Percentiles rank a stretch among this genome's conserved stretches.
Evolutionary conservation across 92 coral and sea anemone species (phyloP).

Genomic region (Siderastrea radians): DNA sequence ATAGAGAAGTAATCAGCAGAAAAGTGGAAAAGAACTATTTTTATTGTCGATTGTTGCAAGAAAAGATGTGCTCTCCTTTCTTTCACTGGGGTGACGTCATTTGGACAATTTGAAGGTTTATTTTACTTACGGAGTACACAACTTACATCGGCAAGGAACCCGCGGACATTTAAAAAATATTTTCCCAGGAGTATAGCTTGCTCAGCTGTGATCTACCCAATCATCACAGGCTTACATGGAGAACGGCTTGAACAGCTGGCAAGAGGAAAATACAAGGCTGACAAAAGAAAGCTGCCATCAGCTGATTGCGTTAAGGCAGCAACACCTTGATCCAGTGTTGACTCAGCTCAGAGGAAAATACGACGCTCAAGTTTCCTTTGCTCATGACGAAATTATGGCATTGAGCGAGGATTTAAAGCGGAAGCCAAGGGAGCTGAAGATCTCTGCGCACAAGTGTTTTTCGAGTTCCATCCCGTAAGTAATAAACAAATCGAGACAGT

Average conservation of each 20-base stretch:
- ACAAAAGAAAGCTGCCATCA: constrained; percentile 63
- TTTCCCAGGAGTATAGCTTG: too few species aligned
- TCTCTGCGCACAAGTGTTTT: constrained; percentile 71
- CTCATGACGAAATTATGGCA: constrained; percentile 67
- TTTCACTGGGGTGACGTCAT: not conserved
- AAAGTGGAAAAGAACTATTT: too few species aligned
- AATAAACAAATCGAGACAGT: too few species aligned
- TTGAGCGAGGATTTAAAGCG: constrained; percentile 58
- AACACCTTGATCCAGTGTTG: constrained; percentile 64
- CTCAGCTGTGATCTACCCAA: not conserved
- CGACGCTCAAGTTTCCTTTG: constrained; percentile 51
- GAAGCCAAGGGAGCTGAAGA: constrained; percentile 72
- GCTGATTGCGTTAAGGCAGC: constrained; percentile 50
- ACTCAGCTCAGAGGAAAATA: constrained; percentile 56
- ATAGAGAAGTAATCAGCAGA: too few species aligned
- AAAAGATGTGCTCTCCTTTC: too few species aligned
- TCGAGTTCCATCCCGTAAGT: constrained; percentile 72
- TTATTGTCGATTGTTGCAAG: too few species aligned
- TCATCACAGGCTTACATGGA: constrained; percentile 46
- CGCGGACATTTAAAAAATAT: too few species aligned
- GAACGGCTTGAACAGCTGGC: constrained; percentile 48
- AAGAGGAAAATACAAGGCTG: constrained; percentile 51
- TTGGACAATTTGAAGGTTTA: not conserved
- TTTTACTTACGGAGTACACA: not conserved
- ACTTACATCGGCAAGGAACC: too few species aligned